Evolutionary conservation across 2,797 vertebrate species (phyloP).

Genomic region (Mormyrops attenuatus): DNA sequence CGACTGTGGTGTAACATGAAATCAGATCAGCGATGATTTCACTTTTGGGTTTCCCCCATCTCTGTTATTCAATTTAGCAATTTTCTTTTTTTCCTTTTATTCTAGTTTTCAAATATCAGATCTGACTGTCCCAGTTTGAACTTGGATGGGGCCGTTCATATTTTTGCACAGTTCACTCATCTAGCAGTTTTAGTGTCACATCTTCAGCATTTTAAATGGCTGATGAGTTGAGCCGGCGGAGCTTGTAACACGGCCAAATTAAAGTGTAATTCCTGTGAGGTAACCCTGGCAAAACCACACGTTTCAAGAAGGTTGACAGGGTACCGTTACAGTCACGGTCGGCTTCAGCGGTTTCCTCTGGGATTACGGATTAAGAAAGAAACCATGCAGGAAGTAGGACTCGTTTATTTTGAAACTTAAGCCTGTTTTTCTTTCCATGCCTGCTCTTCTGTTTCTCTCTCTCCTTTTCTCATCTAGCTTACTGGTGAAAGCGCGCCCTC

Average conservation of each 20-base stretch:
- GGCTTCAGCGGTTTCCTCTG: not conserved
- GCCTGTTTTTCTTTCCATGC: not conserved
- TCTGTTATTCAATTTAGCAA: not conserved
- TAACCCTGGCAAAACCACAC: not conserved
- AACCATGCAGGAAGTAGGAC: not conserved
- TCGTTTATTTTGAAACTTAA: conserved; percentile 7
- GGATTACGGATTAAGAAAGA: not conserved
- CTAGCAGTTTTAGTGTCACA: not conserved
- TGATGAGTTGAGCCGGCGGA: not conserved
- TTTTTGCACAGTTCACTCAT: conserved; percentile 1
- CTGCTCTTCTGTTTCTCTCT: conserved; percentile 17
- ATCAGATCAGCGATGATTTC: not conserved
- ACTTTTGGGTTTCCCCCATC: not conserved
- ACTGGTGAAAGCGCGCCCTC: conserved; percentile 28
- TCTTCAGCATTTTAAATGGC: not conserved
- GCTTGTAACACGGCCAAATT: too few relatives aligned
- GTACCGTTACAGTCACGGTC: not conserved
- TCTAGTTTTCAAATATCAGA: not conserved
- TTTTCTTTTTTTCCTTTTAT: not conserved
- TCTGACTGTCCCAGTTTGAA: not conserved
- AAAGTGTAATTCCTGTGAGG: not conserved
- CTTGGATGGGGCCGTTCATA: not conserved
- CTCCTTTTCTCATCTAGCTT: conserved; percentile 46
- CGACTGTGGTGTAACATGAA: not conserved
- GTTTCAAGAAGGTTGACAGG: not conserved